A percentile compares a stretch with the other conserved stretches of the same genome.
phyloP scores from a whole-genome alignment of 2,113 vertebrate species.

The Odobenus rosmarus region DNA sequence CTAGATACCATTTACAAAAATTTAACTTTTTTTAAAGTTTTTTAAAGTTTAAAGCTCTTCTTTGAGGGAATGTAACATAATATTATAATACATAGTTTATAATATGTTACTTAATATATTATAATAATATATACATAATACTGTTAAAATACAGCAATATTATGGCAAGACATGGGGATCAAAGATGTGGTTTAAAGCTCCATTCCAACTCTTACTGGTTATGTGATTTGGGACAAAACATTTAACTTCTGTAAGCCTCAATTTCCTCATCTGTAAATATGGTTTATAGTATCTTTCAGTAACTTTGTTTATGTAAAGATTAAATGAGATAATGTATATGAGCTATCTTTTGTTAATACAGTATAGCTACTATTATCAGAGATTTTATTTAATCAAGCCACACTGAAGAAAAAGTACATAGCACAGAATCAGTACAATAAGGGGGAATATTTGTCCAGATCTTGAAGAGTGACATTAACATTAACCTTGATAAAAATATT shows the following conservation, averaged over 20 bases:
- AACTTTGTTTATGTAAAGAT: background rate
- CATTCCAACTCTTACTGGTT: background rate
- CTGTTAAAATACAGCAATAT: background rate
- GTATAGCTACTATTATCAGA: background rate
- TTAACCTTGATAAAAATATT: conserved; percentile 15
- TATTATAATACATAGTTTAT: background rate
- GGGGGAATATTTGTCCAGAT: background rate
- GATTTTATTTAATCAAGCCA: background rate
- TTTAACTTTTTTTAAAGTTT: background rate
- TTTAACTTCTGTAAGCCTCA: background rate
- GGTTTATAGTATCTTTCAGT: background rate
- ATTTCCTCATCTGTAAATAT: background rate
- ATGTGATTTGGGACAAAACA: background rate
- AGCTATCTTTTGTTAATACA: background rate
- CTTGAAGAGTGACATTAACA: background rate
- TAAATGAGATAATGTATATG: background rate
- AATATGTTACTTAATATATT: background rate
- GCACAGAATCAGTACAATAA: background rate
- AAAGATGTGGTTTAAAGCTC: background rate
- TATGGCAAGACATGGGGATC: background rate
- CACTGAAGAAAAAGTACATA: background rate
- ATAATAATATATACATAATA: background rate
- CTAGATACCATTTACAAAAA: background rate
- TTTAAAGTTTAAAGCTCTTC: background rate
- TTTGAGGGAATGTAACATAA: background rate